Base-by-base conservation (phyloP, 2,113 vertebrate genomes). In the Conger conger region DNA sequence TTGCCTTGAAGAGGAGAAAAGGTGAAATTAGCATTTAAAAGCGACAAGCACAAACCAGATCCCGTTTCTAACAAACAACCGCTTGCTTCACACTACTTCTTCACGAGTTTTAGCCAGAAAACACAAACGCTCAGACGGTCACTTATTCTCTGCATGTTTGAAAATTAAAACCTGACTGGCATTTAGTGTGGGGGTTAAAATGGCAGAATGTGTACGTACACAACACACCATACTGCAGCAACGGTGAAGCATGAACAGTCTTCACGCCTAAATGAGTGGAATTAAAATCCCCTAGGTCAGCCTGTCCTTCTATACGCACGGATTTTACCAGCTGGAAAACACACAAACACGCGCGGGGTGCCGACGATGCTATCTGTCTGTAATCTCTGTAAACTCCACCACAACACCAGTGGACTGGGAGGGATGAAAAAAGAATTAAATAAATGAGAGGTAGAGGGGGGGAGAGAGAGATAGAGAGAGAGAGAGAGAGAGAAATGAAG, bases 1-100 rank as follows among this genome's bases (percentile, higher is more conserved):
- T 99, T 92, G 97, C 98, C 98, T 99, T 94, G 73, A 94, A 94
- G 85, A 90, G 76, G 90, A 81, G 92, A 92, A 60, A 53, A 81
- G 40, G 3, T 68, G 78, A 79, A 38, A 84, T 23, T 84, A 73
- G n/a, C 30, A 33, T 50, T 80, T n/a, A 37, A 42, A 53, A 81
- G 8, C 73, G 11, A 76, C 20, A 37, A 16, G 17, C 53, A 77
- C 17, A 81, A 81, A n/a, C 33, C 50, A 53, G 38, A 80, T 50
- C 53, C 13, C 4, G n/a, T 18, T 80, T 50, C n/a, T n/a, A n/a
- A n/a, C n/a, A 53, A 11, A 38, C 20, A n/a, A 27, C 20, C 5
- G 38, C 20, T 40, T 11, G 20, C 38, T 80, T 0, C 3, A 80
- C 37, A 45, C 37, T 27, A 82, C 45, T 9, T 50, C 45, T 15